These are phyloP conservation scores for Hyphantria cunea DNA, from an alignment of 1,140 invertebrate genomes.

Conservation along the genomic window DNA sequence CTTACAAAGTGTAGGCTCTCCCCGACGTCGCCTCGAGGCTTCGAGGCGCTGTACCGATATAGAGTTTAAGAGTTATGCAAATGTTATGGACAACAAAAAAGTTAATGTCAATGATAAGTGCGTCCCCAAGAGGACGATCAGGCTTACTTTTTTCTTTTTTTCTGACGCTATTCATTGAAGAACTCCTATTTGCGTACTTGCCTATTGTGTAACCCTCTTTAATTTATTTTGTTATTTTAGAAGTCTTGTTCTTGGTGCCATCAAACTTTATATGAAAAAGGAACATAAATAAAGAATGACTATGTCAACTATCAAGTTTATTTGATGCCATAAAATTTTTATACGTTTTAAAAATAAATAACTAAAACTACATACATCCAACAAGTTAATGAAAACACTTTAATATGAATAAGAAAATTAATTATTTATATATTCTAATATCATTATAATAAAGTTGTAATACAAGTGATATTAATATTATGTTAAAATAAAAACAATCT, in stretches of 20 bases:
- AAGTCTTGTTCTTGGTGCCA: constrained; percentile 31
- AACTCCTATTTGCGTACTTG: constrained; percentile 32
- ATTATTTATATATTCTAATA: too few species aligned
- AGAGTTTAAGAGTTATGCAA: constrained; percentile 79
- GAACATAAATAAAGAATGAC: constrained; percentile 5
- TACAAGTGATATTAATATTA: too few species aligned
- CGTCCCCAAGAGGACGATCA: constrained; percentile 58
- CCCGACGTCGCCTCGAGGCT: constrained; percentile 62
- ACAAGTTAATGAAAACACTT: too few species aligned
- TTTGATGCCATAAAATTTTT: constrained; percentile 8
- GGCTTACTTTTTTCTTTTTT: constrained; percentile 32
- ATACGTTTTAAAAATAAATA: neutral
- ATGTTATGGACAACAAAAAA: constrained; percentile 82
- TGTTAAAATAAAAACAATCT: too few species aligned
- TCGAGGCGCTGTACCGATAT: constrained; percentile 58
- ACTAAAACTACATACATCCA: too few species aligned
- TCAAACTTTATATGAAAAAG: constrained; percentile 30
- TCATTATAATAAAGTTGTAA: too few species aligned
- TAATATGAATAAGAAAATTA: too few species aligned
- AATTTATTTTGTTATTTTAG: constrained; percentile 43
- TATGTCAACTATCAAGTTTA: neutral
- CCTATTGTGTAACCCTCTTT: constrained; percentile 41
- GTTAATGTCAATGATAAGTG: constrained; percentile 79
- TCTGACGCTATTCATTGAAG: constrained; percentile 23
- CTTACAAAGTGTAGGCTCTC: constrained; percentile 72